These are phyloP conservation scores for Drosophila neoperkinsi DNA, from an alignment of 2,888 invertebrate genomes.

Conservation along the genomic window DNA sequence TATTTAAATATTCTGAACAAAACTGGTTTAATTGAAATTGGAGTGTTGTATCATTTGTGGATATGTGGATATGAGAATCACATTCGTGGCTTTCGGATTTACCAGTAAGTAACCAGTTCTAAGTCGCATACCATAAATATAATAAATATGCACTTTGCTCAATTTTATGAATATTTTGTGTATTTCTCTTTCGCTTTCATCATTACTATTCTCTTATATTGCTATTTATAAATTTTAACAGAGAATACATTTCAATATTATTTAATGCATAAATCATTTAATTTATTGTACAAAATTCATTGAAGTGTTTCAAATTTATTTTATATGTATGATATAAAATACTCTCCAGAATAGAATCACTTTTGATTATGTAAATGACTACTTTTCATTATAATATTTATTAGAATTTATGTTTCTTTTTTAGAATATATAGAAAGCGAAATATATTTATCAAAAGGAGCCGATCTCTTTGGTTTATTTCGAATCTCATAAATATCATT, in stretches of 20 bases:
- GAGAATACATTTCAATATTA: neutral
- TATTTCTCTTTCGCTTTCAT: slow-evolving; percentile 7
- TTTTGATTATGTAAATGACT: neutral
- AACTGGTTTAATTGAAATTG: slow-evolving; percentile 72
- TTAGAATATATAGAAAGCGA: neutral
- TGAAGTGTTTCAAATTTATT: neutral
- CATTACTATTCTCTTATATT: neutral
- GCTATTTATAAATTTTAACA: neutral
- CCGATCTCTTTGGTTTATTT: neutral
- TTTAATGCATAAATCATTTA: neutral
- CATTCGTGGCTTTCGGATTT: slow-evolving; percentile 27
- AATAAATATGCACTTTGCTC: slow-evolving; percentile 7
- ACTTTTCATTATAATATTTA: neutral
- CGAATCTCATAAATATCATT: neutral
- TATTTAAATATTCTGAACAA: slow-evolving; percentile 32
- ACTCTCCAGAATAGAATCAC: neutral
- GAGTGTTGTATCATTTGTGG: slow-evolving; percentile 64
- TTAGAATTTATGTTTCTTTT: neutral
- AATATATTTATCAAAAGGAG: neutral
- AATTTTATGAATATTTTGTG: neutral
- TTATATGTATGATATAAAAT: neutral
- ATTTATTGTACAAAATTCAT: neutral
- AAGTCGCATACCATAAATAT: slow-evolving; percentile 13
- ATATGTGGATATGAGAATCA: slow-evolving; percentile 25
- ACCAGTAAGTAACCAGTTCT: slow-evolving; percentile 42